Evolutionary conservation across 2,113 vertebrate species (phyloP), one percentile per base, ranked within the genome.

Genomic region (Aegithalos caudatus): DNA sequence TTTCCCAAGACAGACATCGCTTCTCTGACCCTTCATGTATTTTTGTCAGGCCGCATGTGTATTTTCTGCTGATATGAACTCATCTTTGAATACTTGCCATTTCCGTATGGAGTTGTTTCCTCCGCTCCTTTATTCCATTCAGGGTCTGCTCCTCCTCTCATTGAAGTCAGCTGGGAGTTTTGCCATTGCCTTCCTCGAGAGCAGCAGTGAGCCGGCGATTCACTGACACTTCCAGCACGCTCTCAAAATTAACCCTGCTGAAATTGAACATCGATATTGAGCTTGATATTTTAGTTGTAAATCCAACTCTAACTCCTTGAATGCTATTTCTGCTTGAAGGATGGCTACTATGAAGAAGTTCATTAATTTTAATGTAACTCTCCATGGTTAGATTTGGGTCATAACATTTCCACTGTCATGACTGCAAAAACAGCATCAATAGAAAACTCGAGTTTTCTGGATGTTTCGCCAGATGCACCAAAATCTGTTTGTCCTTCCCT

Each of bases 111-210:
- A 96, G 86, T 86, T 74, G 95, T 90, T 96, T 97, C 89, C 94
- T 96, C 86, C 0, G 5, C 85, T 92, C 78, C 86, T 95, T 94
- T 94, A 95, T 97, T 94, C 88, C 80, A 65, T 90, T 96, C 95
- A 95, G 94, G 93, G 80, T 77, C 93, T 94, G 93, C 82, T 95
- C 90, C 94, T 96, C 93, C 95, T 94, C 92, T 95, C 93, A 94
- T 86, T 96, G 88, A 96, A 93, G 95, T 96, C 92, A 96, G 77
- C 92, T 96, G 95, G 93, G 95, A 97, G 92, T 93, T 94, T 94
- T 97, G 95, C 93, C 94, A 90, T 96, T 77, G 93, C 94, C 94
- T 97, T 96, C 95, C 94, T 96, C 92, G 88, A 96, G 93, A 97
- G 94, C 88, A 94, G 92, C 93, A 71, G 69, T 5, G 25, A 94